Percentiles rank a stretch among this genome's conserved stretches.
Evolutionary conservation across 1,140 invertebrate genomes (phyloP).

Genomic region (Amphibalanus amphitrite): DNA sequence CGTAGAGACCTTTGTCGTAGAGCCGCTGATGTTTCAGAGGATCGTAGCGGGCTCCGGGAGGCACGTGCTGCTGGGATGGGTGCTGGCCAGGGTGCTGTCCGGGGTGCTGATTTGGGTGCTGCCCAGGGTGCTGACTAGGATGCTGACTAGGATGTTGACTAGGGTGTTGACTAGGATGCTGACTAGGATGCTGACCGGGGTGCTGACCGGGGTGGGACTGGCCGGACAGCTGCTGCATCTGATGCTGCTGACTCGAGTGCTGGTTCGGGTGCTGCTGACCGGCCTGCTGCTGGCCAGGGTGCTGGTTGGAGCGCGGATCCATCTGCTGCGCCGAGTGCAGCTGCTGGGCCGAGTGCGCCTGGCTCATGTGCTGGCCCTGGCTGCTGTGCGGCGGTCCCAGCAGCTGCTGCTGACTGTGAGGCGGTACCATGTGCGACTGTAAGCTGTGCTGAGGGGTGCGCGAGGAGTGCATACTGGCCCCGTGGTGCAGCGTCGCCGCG

Average conservation of each 20-base stretch:
- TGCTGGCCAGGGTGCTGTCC: too few species aligned
- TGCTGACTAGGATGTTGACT: background rate
- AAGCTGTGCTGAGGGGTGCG: background rate
- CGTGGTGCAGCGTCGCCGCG: background rate
- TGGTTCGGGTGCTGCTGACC: slow-evolving; percentile 1
- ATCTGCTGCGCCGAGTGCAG: background rate
- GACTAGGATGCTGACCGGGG: too few species aligned
- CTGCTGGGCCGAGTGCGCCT: background rate
- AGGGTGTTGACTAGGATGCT: too few species aligned
- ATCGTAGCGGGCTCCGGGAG: background rate
- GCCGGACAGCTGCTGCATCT: background rate
- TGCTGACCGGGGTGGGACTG: too few species aligned
- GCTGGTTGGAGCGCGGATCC: background rate
- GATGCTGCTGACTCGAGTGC: background rate
- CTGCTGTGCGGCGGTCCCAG: background rate
- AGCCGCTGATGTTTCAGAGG: background rate
- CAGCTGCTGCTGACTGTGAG: background rate
- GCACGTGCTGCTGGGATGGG: background rate
- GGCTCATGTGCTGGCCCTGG: background rate
- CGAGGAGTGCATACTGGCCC: background rate
- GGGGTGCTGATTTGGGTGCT: background rate
- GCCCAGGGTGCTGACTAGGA: background rate
- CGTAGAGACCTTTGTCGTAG: background rate
- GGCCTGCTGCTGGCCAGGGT: background rate
- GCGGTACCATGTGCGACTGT: background rate